These are phyloP conservation scores for Propithecus perrieri DNA, from an alignment of 2,797 vertebrate species.

Conservation along the genomic window DNA sequence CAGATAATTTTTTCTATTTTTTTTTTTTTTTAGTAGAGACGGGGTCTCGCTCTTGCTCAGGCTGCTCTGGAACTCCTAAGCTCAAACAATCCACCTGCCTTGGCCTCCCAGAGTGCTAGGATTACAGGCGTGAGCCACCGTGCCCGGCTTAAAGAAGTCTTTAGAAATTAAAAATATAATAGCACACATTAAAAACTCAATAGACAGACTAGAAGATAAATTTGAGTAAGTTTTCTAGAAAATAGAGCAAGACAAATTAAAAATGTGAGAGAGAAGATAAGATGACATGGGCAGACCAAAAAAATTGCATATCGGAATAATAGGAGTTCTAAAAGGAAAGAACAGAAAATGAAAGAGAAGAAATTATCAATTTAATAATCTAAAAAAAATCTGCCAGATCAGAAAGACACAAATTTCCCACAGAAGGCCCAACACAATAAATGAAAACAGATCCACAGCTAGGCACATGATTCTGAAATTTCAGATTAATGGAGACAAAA, in stretches of 20 bases:
- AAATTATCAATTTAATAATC: background rate
- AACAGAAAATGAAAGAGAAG: background rate
- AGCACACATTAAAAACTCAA: background rate
- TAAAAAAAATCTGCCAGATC: background rate
- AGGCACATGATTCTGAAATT: background rate
- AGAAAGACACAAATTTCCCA: background rate
- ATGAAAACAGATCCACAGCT: background rate
- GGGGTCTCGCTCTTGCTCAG: no score
- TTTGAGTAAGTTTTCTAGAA: background rate
- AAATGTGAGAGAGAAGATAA: background rate
- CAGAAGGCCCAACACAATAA: background rate
- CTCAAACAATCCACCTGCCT: no score
- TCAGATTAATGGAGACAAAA: background rate
- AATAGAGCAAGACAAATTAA: background rate
- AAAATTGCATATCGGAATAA: background rate
- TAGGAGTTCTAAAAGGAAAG: background rate
- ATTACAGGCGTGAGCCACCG: no score
- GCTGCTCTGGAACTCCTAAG: no score
- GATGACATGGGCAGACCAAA: background rate
- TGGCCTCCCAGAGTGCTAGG: no score
- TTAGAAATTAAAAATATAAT: background rate
- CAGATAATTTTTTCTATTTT: no score
- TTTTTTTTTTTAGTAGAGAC: no score
- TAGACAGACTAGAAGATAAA: background rate
- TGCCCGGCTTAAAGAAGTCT: background rate